Evolutionary conservation across 2,888 invertebrate genomes (phyloP).

Genomic region (Drosophila melanosoma): DNA sequence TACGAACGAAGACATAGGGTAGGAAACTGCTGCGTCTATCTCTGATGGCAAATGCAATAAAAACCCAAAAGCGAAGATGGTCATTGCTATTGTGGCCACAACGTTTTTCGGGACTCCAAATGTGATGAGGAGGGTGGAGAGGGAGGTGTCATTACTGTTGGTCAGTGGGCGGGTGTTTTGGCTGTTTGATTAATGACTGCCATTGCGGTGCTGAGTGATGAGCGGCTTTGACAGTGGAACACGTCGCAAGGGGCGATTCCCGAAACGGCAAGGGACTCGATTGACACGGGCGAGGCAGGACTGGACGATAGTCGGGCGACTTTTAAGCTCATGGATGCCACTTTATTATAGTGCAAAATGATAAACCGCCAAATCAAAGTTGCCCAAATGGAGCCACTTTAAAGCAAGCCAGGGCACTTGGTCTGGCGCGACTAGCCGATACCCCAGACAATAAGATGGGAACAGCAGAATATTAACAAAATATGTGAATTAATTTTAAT

Average conservation of each 20-base stretch:
- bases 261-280: slow-evolving; percentile 2
- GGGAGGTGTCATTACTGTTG: background rate
- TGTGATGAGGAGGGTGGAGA: background rate
- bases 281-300: background rate
- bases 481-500: background rate
- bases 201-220: slow-evolving; percentile 71
- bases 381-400: slow-evolving; percentile 47
- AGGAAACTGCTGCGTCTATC: slow-evolving; percentile 28
- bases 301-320: slow-evolving; percentile 24
- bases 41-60: slow-evolving; percentile 77
- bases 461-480: background rate
- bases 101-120: background rate
- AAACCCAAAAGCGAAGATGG: slow-evolving; percentile 60
- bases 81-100: slow-evolving; percentile 42
- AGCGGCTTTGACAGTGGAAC: slow-evolving; percentile 55
- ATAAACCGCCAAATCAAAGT: slow-evolving; percentile 40
- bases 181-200: slow-evolving; percentile 73
- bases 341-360: slow-evolving; percentile 57
- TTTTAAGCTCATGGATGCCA: slow-evolving; percentile 51
- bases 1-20: slow-evolving; percentile 25
- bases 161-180: slow-evolving; percentile 52
- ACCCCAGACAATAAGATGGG: background rate
- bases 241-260: slow-evolving; percentile 25
- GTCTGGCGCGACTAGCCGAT: slow-evolving; percentile 3
- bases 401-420: slow-evolving; percentile 18